These are phyloP conservation scores for Coenobita brevimanus DNA, from an alignment of 1,140 invertebrate genomes.

Conservation along the genomic window DNA sequence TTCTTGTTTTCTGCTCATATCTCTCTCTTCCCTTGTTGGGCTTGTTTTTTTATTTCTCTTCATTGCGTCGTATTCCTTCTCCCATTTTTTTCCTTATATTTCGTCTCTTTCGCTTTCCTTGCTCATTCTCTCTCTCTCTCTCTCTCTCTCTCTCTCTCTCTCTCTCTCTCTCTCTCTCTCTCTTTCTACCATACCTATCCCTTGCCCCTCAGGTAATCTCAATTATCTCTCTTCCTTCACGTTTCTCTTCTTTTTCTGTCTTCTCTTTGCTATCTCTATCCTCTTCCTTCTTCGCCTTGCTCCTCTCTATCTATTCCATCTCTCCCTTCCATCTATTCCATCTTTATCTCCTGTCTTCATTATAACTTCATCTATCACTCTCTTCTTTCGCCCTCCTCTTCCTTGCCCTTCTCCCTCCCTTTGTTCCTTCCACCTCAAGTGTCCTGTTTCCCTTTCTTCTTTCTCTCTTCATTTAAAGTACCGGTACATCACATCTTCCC, in stretches of 20 bases:
- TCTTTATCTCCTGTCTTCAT: no score
- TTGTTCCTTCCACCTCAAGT: neutral
- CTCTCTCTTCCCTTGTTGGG: neutral
- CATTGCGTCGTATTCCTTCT: neutral
- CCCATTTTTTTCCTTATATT: neutral
- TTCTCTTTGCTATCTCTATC: neutral
- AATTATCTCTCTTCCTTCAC: neutral
- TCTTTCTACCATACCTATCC: neutral
- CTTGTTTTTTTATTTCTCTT: neutral
- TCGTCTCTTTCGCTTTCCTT: neutral
- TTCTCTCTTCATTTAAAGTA: neutral
- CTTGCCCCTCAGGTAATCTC: neutral
- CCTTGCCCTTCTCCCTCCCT: neutral
- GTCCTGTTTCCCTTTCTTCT: neutral
- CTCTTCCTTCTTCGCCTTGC: neutral
- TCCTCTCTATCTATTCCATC: neutral
- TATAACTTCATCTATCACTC: neutral
- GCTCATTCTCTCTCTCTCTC: conserved; percentile 2
- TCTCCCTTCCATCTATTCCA: neutral
- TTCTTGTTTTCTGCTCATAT: neutral
- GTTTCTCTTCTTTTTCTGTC: neutral
- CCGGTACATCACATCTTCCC: no score
- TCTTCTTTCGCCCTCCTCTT: neutral
- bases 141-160: conserved; percentile 15
- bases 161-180: neutral